Base-by-base conservation (phyloP, 2,888 invertebrate species). In the Ochropacha duplaris region DNA sequence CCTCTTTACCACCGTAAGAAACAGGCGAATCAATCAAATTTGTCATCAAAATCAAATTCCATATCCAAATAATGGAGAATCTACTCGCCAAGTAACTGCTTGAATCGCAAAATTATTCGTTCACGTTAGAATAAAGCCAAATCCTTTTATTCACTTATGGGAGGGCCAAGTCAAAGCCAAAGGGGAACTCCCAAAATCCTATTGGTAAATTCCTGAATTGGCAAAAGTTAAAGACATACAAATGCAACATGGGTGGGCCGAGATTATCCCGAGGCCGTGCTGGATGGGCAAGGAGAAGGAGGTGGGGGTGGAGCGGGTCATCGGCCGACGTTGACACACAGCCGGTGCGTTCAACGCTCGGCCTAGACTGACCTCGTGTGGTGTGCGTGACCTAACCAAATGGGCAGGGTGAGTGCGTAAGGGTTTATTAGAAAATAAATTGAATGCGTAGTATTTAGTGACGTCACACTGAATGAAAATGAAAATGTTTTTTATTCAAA, bases 271-370 rank as follows among this genome's bases (percentile, higher is more conserved):
- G 64, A 54, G 56, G 54, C 54, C 60, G 57, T 61, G 61, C 64
- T 63, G 52, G 59, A 59, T 54, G 49, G 58, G 51, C 36, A 54
- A 52, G 28, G 63, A 39, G 22, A 58, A 59, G 54, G 57, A 62
- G 61, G 63, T 60, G 59, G 66, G 51, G 67, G 69, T 70, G 67
- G 56, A 58, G 60, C 65, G 76, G 87, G 83, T 88, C 87, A 79
- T 74, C 83, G 85, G 61, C 86, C 90, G 81, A 71, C 65, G 79
- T 72, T 88, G 88, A 88, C 88, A 88, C 85, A 88, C 78, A 87
- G 78, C 83, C 74, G 83, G 44, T 81, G 81, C 88, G 85, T 84
- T 82, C 86, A 89, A 87, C 87, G 85, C 76, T 67, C 83, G 85
- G 87, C 89, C 88, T 88, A 87, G 83, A 80, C 78, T 87, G 86